phyloP scores from a whole-genome alignment of 1,140 invertebrate species.

The Drosophila repleta region DNA sequence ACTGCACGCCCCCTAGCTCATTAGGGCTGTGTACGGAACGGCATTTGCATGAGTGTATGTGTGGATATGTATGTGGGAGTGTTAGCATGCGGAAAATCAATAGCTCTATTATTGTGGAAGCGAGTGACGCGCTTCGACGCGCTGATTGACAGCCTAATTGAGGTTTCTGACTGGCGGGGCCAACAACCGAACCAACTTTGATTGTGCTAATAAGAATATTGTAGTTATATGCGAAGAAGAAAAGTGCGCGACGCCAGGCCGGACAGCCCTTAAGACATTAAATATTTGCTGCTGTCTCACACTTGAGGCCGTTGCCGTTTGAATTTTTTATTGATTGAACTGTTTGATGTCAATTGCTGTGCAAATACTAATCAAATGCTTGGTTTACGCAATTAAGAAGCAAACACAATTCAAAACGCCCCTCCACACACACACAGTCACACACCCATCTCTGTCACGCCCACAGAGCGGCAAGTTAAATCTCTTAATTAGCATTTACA shows the following conservation, averaged over 20 bases:
- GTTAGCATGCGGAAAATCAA: slow-evolving; percentile 60
- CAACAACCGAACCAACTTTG: slow-evolving; percentile 26
- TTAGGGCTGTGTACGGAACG: slow-evolving; percentile 39
- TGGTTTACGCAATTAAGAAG: slow-evolving; percentile 73
- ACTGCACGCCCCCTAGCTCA: slow-evolving; percentile 52
- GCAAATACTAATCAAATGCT: slow-evolving; percentile 78
- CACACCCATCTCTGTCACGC: slow-evolving; percentile 25
- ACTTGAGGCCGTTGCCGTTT: slow-evolving; percentile 60
- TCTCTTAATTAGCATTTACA: slow-evolving; percentile 73
- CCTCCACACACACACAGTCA: neutral
- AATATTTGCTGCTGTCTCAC: slow-evolving; percentile 71
- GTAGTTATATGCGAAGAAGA: slow-evolving; percentile 30
- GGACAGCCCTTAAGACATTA: slow-evolving; percentile 43
- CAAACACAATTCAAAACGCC: slow-evolving; percentile 46
- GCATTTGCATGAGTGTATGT: neutral
- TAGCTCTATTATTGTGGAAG: slow-evolving; percentile 74
- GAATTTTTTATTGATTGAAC: slow-evolving; percentile 80
- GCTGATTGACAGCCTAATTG: slow-evolving; percentile 80
- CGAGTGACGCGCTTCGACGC: slow-evolving; percentile 37
- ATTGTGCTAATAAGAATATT: slow-evolving; percentile 72
- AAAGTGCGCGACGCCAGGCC: neutral
- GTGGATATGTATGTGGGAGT: neutral
- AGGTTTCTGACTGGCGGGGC: slow-evolving; percentile 69
- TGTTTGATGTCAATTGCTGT: slow-evolving; percentile 76
- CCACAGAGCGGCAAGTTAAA: slow-evolving; percentile 25